Evolutionary conservation across 2,888 invertebrate genomes (phyloP).

Genomic region (Drosophila lutescens): DNA sequence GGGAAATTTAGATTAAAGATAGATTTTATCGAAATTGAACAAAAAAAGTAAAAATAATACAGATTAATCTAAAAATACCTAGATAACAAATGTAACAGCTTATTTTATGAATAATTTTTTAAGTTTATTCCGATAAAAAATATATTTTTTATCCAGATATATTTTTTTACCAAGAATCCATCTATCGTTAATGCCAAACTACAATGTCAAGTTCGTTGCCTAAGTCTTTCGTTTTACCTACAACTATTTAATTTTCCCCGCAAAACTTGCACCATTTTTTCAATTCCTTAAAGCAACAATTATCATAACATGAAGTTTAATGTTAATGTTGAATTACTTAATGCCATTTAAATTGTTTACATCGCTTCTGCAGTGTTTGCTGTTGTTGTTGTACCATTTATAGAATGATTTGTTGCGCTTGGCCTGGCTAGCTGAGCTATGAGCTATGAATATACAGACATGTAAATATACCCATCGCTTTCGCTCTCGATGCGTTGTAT

Average conservation of each 20-base stretch:
- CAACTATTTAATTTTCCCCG: constrained; percentile 7
- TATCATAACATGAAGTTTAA: constrained; percentile 43
- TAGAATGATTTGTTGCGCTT: constrained; percentile 73
- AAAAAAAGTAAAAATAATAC: too few species aligned
- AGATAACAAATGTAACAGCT: too few species aligned
- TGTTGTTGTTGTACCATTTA: constrained; percentile 37
- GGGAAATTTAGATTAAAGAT: too few species aligned
- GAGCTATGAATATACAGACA: constrained; percentile 17
- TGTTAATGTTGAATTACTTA: constrained; percentile 62
- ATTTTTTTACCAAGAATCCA: neutral
- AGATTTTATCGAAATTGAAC: too few species aligned
- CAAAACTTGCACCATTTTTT: constrained; percentile 36
- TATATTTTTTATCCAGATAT: too few species aligned
- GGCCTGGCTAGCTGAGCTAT: constrained; percentile 47
- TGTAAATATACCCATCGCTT: constrained; percentile 18
- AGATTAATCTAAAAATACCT: too few species aligned
- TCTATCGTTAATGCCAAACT: neutral
- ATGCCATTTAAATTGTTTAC: constrained; percentile 60
- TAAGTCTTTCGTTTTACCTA: constrained; percentile 69
- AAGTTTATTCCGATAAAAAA: too few species aligned
- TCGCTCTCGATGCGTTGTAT: constrained; percentile 24
- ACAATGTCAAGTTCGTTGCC: constrained; percentile 64
- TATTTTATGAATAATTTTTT: too few species aligned
- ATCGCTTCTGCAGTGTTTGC: constrained; percentile 27
- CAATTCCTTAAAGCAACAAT: constrained; percentile 29